Percentiles rank a stretch among this genome's conserved stretches.
Evolutionary conservation across 2,113 vertebrate genomes (phyloP).

Genomic region (Etheostoma cragini): DNA sequence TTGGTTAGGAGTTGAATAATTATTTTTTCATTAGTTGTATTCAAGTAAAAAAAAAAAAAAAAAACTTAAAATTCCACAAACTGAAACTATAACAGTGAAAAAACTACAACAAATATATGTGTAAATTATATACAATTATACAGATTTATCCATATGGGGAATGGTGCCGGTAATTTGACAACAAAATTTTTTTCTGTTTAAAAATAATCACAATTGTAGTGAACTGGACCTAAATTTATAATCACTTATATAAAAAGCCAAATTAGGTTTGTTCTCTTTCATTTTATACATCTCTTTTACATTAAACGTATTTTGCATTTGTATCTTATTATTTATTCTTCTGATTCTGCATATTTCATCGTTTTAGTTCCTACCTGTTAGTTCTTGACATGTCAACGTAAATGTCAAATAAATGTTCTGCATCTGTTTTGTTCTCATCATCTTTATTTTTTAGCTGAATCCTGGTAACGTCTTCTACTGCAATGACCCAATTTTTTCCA

Average conservation of each 20-base stretch:
- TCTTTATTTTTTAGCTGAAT: slow-evolving; percentile 32
- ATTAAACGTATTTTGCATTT: background rate
- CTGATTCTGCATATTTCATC: background rate
- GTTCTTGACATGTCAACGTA: slow-evolving; percentile 5
- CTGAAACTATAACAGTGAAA: background rate
- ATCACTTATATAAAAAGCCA: no score
- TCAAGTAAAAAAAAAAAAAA: background rate
- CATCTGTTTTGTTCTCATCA: slow-evolving; percentile 18
- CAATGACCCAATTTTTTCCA: slow-evolving; percentile 54
- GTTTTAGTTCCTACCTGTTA: slow-evolving; percentile 18
- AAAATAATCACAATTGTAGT: no score
- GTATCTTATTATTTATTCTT: background rate
- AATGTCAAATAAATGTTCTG: slow-evolving; percentile 7
- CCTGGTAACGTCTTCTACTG: slow-evolving; percentile 19
- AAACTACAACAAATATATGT: background rate
- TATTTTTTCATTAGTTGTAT: background rate
- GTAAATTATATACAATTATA: background rate
- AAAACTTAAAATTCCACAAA: background rate
- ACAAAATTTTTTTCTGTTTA: no score
- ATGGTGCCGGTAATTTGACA: background rate
- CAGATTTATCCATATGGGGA: background rate
- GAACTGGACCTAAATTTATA: no score
- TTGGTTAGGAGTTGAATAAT: background rate
- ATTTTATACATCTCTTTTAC: background rate
- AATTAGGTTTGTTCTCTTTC: background rate